These are phyloP conservation scores for Drosophila kurseongensis DNA, from an alignment of 1,140 invertebrate genomes.

Conservation along the genomic window DNA sequence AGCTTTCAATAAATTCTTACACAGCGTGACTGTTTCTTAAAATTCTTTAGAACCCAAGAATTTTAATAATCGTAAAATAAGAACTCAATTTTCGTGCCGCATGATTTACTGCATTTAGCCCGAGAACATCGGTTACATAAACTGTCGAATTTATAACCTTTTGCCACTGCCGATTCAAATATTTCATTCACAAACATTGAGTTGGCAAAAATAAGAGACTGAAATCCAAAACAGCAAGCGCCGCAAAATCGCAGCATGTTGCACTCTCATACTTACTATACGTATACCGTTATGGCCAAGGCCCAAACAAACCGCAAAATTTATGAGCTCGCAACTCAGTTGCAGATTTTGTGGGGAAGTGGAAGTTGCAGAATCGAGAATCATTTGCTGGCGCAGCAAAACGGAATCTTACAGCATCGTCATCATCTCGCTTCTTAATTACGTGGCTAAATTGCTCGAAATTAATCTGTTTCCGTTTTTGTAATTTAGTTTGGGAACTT, in stretches of 20 bases:
- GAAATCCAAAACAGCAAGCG: constrained; percentile 15
- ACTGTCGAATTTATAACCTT: constrained; percentile 19
- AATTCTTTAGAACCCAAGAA: constrained; percentile 5
- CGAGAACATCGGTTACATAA: not conserved
- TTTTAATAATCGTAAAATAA: constrained; percentile 19
- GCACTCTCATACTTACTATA: constrained; percentile 12
- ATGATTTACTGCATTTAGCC: constrained; percentile 27
- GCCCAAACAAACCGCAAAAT: constrained; percentile 33
- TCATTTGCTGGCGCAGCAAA: constrained; percentile 30
- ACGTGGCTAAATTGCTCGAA: constrained; percentile 66
- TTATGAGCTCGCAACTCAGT: constrained; percentile 35
- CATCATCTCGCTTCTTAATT: constrained; percentile 49
- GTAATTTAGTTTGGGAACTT: constrained; percentile 53
- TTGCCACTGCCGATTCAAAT: constrained; percentile 28
- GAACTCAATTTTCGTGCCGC: constrained; percentile 3
- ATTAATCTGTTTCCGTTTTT: constrained; percentile 71
- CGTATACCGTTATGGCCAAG: constrained; percentile 32
- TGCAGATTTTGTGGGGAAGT: constrained; percentile 26
- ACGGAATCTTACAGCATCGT: constrained; percentile 37
- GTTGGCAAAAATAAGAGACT: constrained; percentile 8
- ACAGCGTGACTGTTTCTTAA: not conserved
- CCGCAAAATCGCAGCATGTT: constrained; percentile 36
- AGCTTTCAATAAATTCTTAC: not conserved
- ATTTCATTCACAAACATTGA: constrained; percentile 40
- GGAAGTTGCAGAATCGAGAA: constrained; percentile 35